phyloP scores from a whole-genome alignment of 2,888 invertebrate species.

The Melipona beecheii region DNA sequence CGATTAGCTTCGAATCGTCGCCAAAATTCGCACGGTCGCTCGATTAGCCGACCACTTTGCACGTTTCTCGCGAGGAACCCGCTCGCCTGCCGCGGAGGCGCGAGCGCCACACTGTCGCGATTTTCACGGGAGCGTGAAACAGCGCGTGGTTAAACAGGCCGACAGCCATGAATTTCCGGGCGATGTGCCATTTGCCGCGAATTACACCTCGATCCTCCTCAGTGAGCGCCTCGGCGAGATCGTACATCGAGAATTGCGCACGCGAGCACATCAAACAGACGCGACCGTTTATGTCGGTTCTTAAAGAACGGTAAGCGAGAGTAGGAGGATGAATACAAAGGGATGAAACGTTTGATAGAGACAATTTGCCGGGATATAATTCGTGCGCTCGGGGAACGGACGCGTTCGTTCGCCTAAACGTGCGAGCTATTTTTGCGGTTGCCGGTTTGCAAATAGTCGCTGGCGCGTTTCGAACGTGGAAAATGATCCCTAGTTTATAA shows the following conservation, averaged over 20 bases:
- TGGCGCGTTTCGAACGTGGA: neutral
- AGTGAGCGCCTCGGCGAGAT: neutral
- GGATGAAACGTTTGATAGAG: slow-evolving; percentile 4
- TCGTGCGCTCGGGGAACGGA: too few relatives aligned
- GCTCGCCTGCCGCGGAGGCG: too few relatives aligned
- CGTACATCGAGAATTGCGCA: slow-evolving; percentile 15
- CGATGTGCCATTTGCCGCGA: slow-evolving; percentile 68
- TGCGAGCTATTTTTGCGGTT: slow-evolving; percentile 7
- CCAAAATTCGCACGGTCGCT: slow-evolving; percentile 34
- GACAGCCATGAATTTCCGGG: slow-evolving; percentile 64
- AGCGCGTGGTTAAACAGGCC: slow-evolving; percentile 33
- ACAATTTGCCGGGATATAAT: neutral
- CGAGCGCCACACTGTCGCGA: neutral
- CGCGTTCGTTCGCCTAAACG: neutral
- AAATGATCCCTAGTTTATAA: neutral
- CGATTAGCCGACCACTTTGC: slow-evolving; percentile 52
- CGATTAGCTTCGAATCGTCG: slow-evolving; percentile 47
- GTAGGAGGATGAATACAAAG: neutral
- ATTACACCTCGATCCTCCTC: slow-evolving; percentile 62
- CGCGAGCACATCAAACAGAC: slow-evolving; percentile 6
- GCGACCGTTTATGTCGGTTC: neutral
- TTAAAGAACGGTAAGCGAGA: neutral
- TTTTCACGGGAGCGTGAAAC: slow-evolving; percentile 1
- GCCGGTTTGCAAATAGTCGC: neutral
- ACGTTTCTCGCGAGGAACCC: slow-evolving; percentile 38